Conservation (phyloP, 2,797 vertebrate genomes). For the Danionella dracula region DNA sequence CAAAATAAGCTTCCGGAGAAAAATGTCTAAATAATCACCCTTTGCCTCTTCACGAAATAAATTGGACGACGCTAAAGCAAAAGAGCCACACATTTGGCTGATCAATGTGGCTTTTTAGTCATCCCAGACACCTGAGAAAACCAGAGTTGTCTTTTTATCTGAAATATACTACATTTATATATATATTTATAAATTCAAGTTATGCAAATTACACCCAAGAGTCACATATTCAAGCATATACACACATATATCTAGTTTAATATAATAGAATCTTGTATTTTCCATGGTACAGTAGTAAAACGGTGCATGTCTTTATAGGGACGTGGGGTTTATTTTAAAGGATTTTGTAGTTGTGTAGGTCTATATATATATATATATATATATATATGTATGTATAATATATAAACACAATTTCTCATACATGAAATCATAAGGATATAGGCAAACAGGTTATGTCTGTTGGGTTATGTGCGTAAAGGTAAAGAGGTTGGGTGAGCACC, state of each 20-base stretch:
- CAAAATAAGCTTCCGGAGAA: slow-evolving; percentile 32
- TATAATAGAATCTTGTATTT: slow-evolving; percentile 59
- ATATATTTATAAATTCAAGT: slow-evolving; percentile 60
- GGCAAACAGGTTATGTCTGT: slow-evolving; percentile 60
- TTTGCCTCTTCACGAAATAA: background rate
- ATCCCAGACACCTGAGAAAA: slow-evolving; percentile 34
- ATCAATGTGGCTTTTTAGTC: slow-evolving; percentile 26
- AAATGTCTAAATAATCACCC: slow-evolving; percentile 2
- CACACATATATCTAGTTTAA: slow-evolving; percentile 71
- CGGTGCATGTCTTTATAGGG: slow-evolving; percentile 61
- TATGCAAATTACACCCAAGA: slow-evolving; percentile 72
- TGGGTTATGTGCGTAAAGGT: slow-evolving; percentile 30
- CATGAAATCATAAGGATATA: slow-evolving; percentile 49
- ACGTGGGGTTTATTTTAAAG: slow-evolving; percentile 52
- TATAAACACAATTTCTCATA: slow-evolving; percentile 49
- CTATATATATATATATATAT: slow-evolving; percentile 41
- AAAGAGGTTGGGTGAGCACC: slow-evolving; percentile 25
- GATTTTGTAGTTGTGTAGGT: slow-evolving; percentile 61
- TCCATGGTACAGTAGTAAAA: slow-evolving; percentile 68
- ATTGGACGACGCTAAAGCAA: background rate
- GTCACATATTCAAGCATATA: slow-evolving; percentile 72
- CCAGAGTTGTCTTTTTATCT: background rate
- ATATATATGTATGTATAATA: slow-evolving; percentile 37
- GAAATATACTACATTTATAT: slow-evolving; percentile 52
- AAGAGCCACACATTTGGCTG: slow-evolving; percentile 40